Percentiles rank a stretch among this genome's conserved stretches.
Evolutionary conservation across 2,888 invertebrate genomes (phyloP).

Genomic region (Caradrina clavipalpis): DNA sequence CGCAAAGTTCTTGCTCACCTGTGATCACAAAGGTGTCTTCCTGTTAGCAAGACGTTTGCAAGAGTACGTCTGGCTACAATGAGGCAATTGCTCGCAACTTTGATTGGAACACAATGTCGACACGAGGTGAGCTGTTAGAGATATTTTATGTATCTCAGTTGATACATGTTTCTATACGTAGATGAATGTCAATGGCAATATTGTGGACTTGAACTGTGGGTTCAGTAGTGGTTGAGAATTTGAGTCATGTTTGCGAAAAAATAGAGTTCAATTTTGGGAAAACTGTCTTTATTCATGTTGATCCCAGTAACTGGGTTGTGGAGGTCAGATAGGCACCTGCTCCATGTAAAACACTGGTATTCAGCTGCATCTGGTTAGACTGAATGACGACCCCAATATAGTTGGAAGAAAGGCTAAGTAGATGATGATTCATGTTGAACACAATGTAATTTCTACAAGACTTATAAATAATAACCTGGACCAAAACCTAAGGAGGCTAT

Average conservation of each 20-base stretch:
- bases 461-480: too few species aligned
- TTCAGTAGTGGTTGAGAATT: not conserved
- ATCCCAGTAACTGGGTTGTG: too few species aligned
- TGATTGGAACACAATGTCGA: conserved; percentile 56
- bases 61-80: conserved; percentile 46
- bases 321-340: too few species aligned
- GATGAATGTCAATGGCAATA: conserved; percentile 44
- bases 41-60: conserved; percentile 31
- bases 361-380: too few species aligned
- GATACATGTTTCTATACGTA: conserved; percentile 4
- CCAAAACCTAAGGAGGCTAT: too few species aligned
- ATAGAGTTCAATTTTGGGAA: too few species aligned
- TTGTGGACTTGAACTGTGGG: conserved; percentile 30
- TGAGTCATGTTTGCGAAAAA: not conserved
- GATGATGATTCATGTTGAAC: too few species aligned
- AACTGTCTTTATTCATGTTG: too few species aligned
- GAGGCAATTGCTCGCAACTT: conserved; percentile 45
- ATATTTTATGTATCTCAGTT: conserved; percentile 26
- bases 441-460: too few species aligned
- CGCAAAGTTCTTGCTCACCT: conserved; percentile 21
- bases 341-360: too few species aligned
- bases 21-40: conserved; percentile 32
- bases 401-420: too few species aligned
- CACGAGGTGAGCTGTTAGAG: conserved; percentile 40
- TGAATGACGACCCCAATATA: too few species aligned